Base-by-base conservation (phyloP, 2,888 invertebrate genomes). In the Acleris laterana region DNA sequence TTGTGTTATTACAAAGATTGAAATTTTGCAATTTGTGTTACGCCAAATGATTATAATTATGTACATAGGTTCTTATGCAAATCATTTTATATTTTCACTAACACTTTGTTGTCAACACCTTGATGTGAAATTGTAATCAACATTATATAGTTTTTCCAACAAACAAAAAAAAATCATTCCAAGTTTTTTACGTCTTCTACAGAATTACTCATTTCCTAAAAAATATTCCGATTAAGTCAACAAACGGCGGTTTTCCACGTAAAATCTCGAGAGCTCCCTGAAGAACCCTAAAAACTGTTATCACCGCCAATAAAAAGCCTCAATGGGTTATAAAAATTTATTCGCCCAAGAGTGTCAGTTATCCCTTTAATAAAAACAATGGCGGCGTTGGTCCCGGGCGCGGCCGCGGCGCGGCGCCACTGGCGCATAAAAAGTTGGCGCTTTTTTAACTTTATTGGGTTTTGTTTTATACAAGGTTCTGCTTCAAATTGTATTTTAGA, bases 241-340 rank as follows among this genome's bases (percentile, higher is more conserved):
- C 59, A 60, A 65, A 60, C 42, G 50, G 62, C 53, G 16, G 49
- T 19, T 52, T 62, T 22, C 16, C 32, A 7, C 50, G 20, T 6
- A 22, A 42, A 63, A 38, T 42, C 49, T 7, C 49, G 13, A 49
- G 32, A 55, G 22, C 42, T 16, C 57, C 50, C 64, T 9, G 20
- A 16, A 60, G 64, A 49, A 55, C 48, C 22, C 55, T 60, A 42
- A 60, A 59, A 51, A 60, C 25, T 60, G 60, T 65, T 65, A 65
- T 65, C 64, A 13, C 42, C 49, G 13, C 28, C 44, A 55, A 60
- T 65, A 65, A 65, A 65, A 53, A 55, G 49, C 60, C 53, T 25
- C 64, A 25, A 62, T 17, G 53, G 55, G 59, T 59, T 44, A 60
- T 60, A 64, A 64, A 64, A 60, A 59, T 64, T 49, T 59, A 64